Base-by-base conservation (phyloP, 2,888 invertebrate species). In the Tetragonisca angustula region DNA sequence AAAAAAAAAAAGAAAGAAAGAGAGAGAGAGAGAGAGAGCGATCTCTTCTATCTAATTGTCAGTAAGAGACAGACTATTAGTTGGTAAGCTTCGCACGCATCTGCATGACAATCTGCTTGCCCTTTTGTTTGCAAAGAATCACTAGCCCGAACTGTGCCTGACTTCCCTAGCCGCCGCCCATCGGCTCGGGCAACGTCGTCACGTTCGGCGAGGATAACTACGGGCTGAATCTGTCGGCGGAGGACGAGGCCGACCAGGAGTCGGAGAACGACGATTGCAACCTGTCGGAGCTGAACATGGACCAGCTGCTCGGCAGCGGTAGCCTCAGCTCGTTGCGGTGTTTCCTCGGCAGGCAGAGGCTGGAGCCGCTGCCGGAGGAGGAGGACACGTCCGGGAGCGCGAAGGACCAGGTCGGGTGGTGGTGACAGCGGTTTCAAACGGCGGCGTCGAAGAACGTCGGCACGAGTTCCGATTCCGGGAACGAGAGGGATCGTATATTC, bases 361-460 rank as follows among this genome's bases (percentile, higher is more conserved):
- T 98, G 92, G 98, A 98, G 93, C 98, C 98, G 72, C 95, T 98
- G 11, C 96, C 97, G 87, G 98, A 98, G 94, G 98, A 98, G 95
- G 98, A 98, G 89, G 96, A 96, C 83, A 97, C 97, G 36, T 92
- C 94, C 11, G 92, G 92, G 5, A 92, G 92, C 72, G 92, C 92
- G 21, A 94, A 94, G 80, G 91, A 92, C 43, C 93, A 94, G 79
- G 93, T 93, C 36, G 94, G 94, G 87, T 94, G 94, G 94, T 93
- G 95, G 95, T 93, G 94, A 94, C 93, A 94, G 92, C 89, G 95
- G 94, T 94, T 93, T 84, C 91, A 91, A 81, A 84, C 91, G 85
- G 89, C 91, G 88, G 87, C 92, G 81, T 88, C 89, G 81, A 91
- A 85, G 88, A 89, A 64, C 88, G 85, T 88, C 82, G 83, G 86